Evolutionary conservation across 2,888 invertebrate genomes (phyloP).

Genomic region (Silvanus unidentatus): DNA sequence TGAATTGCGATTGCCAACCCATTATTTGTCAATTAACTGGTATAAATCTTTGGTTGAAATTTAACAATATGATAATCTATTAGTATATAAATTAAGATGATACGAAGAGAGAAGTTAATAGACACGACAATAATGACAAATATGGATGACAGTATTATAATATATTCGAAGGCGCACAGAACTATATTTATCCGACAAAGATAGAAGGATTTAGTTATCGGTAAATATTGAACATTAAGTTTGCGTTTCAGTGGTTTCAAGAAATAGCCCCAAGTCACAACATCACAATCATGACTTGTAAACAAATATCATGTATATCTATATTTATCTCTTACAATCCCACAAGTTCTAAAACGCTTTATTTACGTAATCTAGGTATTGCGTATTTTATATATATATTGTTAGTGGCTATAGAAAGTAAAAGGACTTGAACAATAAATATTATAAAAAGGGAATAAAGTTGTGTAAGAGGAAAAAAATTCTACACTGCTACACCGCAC

Average conservation of each 20-base stretch:
- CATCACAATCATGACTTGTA: constrained; percentile 4
- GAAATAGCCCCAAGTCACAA: not conserved
- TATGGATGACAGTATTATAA: constrained; percentile 1
- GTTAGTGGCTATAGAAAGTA: no score
- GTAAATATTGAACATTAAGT: constrained; percentile 7
- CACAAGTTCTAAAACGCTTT: no score
- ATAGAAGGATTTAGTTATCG: constrained; percentile 1
- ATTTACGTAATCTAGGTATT: no score
- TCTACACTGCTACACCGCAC: no score
- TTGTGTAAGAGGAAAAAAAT: no score
- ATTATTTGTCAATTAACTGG: not conserved
- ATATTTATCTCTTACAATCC: no score
- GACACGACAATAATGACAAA: constrained; percentile 4
- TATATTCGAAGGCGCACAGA: not conserved
- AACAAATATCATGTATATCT: not conserved
- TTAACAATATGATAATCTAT: constrained; percentile 3
- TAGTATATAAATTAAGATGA: not conserved
- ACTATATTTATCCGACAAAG: not conserved
- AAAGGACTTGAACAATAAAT: no score
- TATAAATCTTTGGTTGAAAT: not conserved
- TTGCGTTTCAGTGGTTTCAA: constrained; percentile 6
- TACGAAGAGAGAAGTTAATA: constrained; percentile 1
- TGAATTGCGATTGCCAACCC: no score
- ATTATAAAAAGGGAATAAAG: no score
- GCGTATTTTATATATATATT: no score